Conservation (phyloP, 2,797 vertebrate genomes). For the Coregonus suidteri region DNA sequence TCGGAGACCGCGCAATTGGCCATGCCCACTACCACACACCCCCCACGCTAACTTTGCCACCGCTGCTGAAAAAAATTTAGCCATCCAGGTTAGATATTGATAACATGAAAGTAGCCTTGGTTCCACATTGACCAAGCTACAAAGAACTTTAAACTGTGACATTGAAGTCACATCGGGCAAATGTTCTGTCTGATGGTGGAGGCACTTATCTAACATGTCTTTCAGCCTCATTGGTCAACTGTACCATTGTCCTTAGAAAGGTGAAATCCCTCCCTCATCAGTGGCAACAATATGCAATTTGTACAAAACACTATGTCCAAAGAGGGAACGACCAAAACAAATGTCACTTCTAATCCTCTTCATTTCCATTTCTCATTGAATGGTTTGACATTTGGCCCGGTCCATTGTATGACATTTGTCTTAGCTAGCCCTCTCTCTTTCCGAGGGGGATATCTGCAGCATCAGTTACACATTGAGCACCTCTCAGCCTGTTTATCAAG, state of each 20-base stretch:
- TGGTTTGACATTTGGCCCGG: constrained; percentile 56
- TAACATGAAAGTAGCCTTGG: neutral
- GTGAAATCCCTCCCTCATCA: neutral
- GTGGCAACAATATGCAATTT: neutral
- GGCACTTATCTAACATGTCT: neutral
- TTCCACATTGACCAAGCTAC: neutral
- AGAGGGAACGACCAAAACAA: constrained; percentile 43
- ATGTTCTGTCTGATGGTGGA: constrained; percentile 32
- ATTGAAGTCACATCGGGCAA: neutral
- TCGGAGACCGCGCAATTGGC: no score
- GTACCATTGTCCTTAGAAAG: constrained; percentile 8
- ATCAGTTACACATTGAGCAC: constrained; percentile 77
- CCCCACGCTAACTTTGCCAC: no score
- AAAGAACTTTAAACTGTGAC: neutral
- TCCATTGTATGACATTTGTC: constrained; percentile 54
- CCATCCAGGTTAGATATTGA: neutral
- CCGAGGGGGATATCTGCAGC: constrained; percentile 47
- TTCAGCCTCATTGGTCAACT: neutral
- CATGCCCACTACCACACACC: no score
- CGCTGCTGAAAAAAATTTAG: neutral
- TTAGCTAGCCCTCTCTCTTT: constrained; percentile 43
- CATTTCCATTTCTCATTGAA: constrained; percentile 57
- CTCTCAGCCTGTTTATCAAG: constrained; percentile 86
- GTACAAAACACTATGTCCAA: constrained; percentile 5
- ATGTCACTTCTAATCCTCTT: constrained; percentile 50